Percentiles rank a stretch among this genome's conserved stretches.
Conservation (phyloP, 35 echinoderm and acorn worm species). For the Apostichopus californicus region DNA sequence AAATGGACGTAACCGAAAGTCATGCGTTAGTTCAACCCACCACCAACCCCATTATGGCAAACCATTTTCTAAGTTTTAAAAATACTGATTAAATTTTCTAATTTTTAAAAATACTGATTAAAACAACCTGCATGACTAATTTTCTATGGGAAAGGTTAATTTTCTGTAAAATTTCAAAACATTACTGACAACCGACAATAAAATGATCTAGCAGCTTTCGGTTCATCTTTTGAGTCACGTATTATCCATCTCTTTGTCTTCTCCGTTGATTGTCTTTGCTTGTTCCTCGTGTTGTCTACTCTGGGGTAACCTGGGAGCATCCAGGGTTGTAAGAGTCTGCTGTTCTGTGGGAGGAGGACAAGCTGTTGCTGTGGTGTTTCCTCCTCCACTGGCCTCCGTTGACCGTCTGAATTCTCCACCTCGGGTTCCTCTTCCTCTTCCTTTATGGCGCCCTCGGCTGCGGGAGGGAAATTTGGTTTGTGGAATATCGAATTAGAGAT, state of each 20-base stretch:
- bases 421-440: conserved; percentile 7
- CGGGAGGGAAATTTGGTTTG: no score
- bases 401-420: conserved; percentile 18
- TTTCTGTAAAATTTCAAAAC: no score
- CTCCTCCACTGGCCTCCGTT: background rate
- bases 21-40: no score
- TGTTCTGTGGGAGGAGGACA: background rate
- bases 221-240: background rate
- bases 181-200: background rate
- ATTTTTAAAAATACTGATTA: no score
- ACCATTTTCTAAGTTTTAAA: no score
- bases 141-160: no score
- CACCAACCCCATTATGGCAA: no score
- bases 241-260: background rate
- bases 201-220: background rate
- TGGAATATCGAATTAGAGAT: no score
- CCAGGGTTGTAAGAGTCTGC: conserved; percentile 24
- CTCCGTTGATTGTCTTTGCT: background rate
- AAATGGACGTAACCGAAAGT: no score
- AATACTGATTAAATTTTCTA: no score
- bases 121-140: no score
- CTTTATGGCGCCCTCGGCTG: conserved; percentile 19
- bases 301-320: conserved; percentile 36
- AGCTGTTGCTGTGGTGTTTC: background rate
- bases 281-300: background rate